A percentile compares a stretch with the other conserved stretches of the same genome.
phyloP scores from a whole-genome alignment of 1,140 invertebrate species.

The Calliopsis andreniformis region DNA sequence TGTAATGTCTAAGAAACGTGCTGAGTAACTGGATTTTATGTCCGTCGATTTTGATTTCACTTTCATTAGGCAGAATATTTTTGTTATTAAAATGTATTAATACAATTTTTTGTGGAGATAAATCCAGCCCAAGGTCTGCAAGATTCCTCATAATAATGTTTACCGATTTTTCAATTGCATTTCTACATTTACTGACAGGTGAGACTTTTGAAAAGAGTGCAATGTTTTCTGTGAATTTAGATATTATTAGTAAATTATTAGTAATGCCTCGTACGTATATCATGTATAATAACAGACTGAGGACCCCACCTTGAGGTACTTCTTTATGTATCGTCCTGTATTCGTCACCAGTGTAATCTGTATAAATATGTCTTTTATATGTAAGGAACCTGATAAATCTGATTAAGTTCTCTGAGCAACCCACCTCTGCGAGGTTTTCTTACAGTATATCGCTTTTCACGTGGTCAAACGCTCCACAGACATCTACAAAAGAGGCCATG shows the following conservation, averaged over 20 bases:
- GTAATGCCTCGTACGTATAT: conserved; percentile 13
- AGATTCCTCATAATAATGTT: neutral
- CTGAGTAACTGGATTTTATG: too few species aligned
- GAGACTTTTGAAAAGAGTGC: conserved; percentile 21
- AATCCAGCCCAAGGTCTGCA: neutral
- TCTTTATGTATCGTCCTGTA: conserved; percentile 16
- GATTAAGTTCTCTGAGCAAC: conserved; percentile 11
- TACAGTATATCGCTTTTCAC: conserved; percentile 30
- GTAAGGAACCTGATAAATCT: conserved; percentile 24
- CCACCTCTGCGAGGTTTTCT: conserved; percentile 26
- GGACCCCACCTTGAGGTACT: conserved; percentile 21
- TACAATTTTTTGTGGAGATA: neutral
- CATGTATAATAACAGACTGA: conserved; percentile 21
- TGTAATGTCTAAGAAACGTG: too few species aligned
- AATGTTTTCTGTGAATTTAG: conserved; percentile 47
- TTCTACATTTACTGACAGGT: neutral
- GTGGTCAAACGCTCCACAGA: conserved; percentile 38
- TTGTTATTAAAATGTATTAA: neutral
- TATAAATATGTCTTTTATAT: neutral
- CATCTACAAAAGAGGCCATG: conserved; percentile 27
- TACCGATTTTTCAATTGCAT: neutral
- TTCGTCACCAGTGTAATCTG: neutral
- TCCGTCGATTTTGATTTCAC: too few species aligned
- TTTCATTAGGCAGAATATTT: too few species aligned
- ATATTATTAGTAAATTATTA: conserved; percentile 15